These are phyloP conservation scores for Diaprepes abbreviatus DNA, from an alignment of 2,888 invertebrate genomes.

Conservation along the genomic window DNA sequence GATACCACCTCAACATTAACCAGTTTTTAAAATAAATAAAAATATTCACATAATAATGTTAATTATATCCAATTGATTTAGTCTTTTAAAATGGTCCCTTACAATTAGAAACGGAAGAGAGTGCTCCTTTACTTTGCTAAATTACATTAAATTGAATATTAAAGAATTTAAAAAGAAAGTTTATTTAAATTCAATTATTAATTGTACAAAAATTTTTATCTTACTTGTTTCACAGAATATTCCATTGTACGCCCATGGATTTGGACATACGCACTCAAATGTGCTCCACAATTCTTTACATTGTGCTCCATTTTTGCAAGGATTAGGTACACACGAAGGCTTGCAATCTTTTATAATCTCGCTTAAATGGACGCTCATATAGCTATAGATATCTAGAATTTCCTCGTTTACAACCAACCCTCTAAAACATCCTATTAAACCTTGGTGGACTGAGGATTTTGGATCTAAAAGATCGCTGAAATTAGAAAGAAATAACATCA, in stretches of 20 bases:
- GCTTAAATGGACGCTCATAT: slow-evolving; percentile 91
- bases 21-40: too few species aligned
- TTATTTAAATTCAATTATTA: too few species aligned
- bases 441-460: slow-evolving; percentile 87
- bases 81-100: too few species aligned
- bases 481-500: slow-evolving; percentile 21
- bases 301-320: slow-evolving; percentile 91
- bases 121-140: too few species aligned
- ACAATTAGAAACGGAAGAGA: too few species aligned
- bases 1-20: too few species aligned
- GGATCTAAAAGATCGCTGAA: slow-evolving; percentile 81
- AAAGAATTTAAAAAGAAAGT: too few species aligned
- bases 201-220: slow-evolving; percentile 7
- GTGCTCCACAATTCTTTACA: slow-evolving; percentile 94
- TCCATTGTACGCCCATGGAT: slow-evolving; percentile 93
- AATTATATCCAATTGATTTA: too few species aligned
- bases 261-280: slow-evolving; percentile 92
- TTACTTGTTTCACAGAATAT: slow-evolving; percentile 90
- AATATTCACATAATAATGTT: too few species aligned
- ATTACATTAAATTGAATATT: too few species aligned
- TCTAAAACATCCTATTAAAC: slow-evolving; percentile 93
- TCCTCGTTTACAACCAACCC: slow-evolving; percentile 93
- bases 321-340: slow-evolving; percentile 94
- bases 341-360: slow-evolving; percentile 95
- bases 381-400: slow-evolving; percentile 91